These are phyloP conservation scores for Sussaba pulchella DNA, from an alignment of 2,888 invertebrate genomes.

Conservation along the genomic window DNA sequence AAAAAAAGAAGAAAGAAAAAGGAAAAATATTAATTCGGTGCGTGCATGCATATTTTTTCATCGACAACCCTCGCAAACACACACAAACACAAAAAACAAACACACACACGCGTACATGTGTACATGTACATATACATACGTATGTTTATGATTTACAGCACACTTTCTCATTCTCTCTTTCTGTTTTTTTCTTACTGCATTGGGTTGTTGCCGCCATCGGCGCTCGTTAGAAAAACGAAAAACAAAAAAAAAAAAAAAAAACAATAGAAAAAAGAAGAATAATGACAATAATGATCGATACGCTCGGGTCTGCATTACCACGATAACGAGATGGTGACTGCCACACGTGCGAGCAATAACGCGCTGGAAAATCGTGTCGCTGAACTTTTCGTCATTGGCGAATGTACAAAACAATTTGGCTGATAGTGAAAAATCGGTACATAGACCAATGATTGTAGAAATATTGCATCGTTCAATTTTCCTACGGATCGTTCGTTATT, in stretches of 20 bases:
- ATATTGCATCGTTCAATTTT: neutral
- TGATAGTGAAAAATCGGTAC: neutral
- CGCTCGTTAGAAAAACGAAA: constrained; percentile 60
- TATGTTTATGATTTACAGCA: constrained; percentile 40
- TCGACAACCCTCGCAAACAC: constrained; percentile 38
- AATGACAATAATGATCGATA: constrained; percentile 53
- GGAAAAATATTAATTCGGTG: constrained; percentile 28
- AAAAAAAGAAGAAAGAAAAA: constrained; percentile 25
- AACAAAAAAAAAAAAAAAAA: constrained; percentile 53
- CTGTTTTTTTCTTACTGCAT: constrained; percentile 40
- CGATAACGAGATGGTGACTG: constrained; percentile 58
- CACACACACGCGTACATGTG: neutral
- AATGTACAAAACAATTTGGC: neutral
- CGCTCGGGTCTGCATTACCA: constrained; percentile 65
- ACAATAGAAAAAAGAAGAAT: constrained; percentile 14
- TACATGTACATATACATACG: constrained; percentile 11
- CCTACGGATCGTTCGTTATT: constrained; percentile 14
- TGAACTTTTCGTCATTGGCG: constrained; percentile 9
- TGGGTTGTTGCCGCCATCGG: constrained; percentile 45
- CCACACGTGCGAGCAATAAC: constrained; percentile 29
- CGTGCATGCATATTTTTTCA: constrained; percentile 49
- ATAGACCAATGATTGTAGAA: neutral
- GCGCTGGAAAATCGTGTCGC: constrained; percentile 48
- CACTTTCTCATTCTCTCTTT: constrained; percentile 12
- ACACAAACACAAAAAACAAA: neutral